Evolutionary conservation across 2,888 invertebrate genomes (phyloP).

Genomic region (Hanleya hanleyi): DNA sequence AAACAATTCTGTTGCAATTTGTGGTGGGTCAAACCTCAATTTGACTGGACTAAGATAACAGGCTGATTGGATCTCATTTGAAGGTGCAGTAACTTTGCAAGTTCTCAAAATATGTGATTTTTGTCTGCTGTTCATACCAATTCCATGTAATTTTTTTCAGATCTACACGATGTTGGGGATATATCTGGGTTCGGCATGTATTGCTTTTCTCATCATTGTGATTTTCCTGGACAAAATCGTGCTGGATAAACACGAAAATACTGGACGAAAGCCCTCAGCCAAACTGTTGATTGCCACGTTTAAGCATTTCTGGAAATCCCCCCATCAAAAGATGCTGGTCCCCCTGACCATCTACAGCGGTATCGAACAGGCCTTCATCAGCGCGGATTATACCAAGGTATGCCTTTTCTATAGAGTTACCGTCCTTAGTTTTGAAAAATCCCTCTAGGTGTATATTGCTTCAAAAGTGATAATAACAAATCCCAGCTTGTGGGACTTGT

Average conservation of each 20-base stretch:
- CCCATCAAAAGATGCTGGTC: slow-evolving; percentile 92
- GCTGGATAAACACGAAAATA: slow-evolving; percentile 48
- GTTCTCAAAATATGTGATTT: too few species aligned
- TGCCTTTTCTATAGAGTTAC: not conserved
- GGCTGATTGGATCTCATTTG: too few species aligned
- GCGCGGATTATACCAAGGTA: slow-evolving; percentile 79
- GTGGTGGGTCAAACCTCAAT: too few species aligned
- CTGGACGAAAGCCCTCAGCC: slow-evolving; percentile 37
- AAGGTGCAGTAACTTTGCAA: too few species aligned
- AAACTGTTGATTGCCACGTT: slow-evolving; percentile 79
- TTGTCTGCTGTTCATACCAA: not conserved
- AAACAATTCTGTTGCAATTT: too few species aligned
- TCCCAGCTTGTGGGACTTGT: too few species aligned
- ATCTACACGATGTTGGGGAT: slow-evolving; percentile 92
- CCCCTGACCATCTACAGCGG: slow-evolving; percentile 98
- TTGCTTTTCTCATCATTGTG: slow-evolving; percentile 90
- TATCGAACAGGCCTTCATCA: slow-evolving; percentile 97
- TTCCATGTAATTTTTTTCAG: slow-evolving; percentile 75
- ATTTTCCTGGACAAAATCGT: slow-evolving; percentile 83
- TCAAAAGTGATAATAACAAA: too few species aligned
- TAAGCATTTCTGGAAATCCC: slow-evolving; percentile 87
- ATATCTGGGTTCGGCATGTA: slow-evolving; percentile 88
- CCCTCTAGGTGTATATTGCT: too few species aligned
- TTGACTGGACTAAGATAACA: too few species aligned
- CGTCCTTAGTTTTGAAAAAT: too few species aligned